A percentile compares a stretch with the other conserved stretches of the same genome.
Evolutionary conservation across 2,113 vertebrate genomes (phyloP).

Genomic region (Crocuta crocuta): DNA sequence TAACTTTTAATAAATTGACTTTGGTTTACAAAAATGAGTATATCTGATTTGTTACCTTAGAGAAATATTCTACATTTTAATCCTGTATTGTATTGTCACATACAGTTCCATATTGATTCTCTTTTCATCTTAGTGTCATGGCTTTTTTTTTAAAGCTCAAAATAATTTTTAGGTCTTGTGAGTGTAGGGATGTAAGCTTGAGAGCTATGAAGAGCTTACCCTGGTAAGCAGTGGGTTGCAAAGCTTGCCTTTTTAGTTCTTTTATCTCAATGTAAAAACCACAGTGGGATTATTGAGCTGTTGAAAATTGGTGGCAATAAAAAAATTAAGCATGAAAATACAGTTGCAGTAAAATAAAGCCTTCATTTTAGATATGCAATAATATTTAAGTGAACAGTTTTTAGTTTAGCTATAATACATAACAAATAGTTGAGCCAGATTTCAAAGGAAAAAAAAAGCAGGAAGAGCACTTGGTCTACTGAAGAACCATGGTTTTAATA

Average conservation of each 20-base stretch:
- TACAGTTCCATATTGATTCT: conserved; percentile 61
- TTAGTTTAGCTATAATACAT: conserved; percentile 18
- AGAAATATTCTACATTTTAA: conserved; percentile 57
- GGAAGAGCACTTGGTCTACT: neutral
- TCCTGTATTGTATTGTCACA: conserved; percentile 44
- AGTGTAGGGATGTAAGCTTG: conserved; percentile 25
- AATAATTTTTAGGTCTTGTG: conserved; percentile 5
- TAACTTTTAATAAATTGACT: conserved; percentile 51
- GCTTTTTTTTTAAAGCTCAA: conserved; percentile 34
- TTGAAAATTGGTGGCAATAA: conserved; percentile 59
- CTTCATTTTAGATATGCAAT: conserved; percentile 42
- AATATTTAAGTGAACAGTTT: conserved; percentile 59
- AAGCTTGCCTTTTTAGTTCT: conserved; percentile 5
- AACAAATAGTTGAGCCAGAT: conserved; percentile 29
- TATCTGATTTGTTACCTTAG: conserved; percentile 59
- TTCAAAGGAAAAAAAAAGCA: conserved; percentile 43
- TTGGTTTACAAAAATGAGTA: conserved; percentile 38
- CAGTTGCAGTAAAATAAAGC: conserved; percentile 54
- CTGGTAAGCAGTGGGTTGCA: neutral
- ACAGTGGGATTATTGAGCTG: conserved; percentile 10
- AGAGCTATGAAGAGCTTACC: neutral
- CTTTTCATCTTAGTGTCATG: conserved; percentile 40
- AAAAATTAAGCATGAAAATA: conserved; percentile 57
- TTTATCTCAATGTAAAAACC: conserved; percentile 59
- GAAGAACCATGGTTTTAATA: conserved; percentile 21